Evolutionary conservation across 2,113 vertebrate species (phyloP).

Genomic region (Zosterops hypoxanthus): DNA sequence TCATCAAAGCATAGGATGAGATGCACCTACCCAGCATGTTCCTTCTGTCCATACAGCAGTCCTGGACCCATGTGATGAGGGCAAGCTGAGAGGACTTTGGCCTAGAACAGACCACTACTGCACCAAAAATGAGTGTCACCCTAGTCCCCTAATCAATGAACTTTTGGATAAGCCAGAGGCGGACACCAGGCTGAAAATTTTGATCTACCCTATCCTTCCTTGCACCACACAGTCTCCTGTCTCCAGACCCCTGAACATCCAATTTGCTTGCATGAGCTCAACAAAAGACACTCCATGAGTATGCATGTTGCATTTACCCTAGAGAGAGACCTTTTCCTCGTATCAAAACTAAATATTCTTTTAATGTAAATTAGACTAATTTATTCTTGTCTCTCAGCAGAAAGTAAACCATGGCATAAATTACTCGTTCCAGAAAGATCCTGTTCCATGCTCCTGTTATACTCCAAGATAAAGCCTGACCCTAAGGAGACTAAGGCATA

Average conservation of each 20-base stretch:
- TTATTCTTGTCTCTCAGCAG: not conserved
- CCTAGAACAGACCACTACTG: not conserved
- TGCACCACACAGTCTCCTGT: fast-evolving
- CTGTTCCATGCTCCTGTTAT: not conserved
- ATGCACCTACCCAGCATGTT: not conserved
- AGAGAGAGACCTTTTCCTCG: not conserved
- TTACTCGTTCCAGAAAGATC: not conserved
- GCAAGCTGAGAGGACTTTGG: not conserved
- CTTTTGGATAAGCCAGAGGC: not conserved
- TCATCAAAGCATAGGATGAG: fast-evolving
- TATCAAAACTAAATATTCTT: not conserved
- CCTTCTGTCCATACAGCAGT: not conserved
- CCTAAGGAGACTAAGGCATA: not conserved
- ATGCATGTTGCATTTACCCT: not conserved
- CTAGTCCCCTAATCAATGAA: not conserved
- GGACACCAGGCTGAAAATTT: not conserved
- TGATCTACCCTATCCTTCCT: not conserved
- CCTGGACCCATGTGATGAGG: fast-evolving
- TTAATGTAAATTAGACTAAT: not conserved
- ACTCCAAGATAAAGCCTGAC: not conserved
- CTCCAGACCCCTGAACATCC: not conserved
- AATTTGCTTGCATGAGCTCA: not conserved
- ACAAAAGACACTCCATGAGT: not conserved
- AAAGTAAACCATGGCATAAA: not conserved
- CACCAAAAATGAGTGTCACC: not conserved